A percentile compares a stretch with the other conserved stretches of the same genome.
Evolutionary conservation across 2,797 vertebrate genomes (phyloP).

Genomic region (Coendou prehensilis): DNA sequence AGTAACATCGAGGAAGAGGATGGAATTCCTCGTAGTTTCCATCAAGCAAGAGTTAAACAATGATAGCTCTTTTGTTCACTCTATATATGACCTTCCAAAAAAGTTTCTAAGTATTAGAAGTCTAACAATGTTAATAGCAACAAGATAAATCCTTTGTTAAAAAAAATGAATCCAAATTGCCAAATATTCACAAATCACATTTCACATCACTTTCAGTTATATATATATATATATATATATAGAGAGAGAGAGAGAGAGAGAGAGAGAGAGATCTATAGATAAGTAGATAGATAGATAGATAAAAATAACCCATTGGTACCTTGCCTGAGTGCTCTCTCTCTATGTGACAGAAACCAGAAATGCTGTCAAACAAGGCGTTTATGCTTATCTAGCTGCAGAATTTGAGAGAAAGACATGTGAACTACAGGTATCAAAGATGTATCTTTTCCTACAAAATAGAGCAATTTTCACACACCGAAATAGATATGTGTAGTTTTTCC

Average conservation of each 20-base stretch:
- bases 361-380: neutral
- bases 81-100: slow-evolving; percentile 41
- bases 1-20: slow-evolving; percentile 1
- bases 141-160: slow-evolving; percentile 16
- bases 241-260: no score
- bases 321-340: neutral
- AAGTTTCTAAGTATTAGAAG: slow-evolving; percentile 54
- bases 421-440: slow-evolving; percentile 18
- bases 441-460: slow-evolving; percentile 36
- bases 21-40: slow-evolving; percentile 13
- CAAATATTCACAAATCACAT: slow-evolving; percentile 51
- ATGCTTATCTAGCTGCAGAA: slow-evolving; percentile 51
- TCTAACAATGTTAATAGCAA: slow-evolving; percentile 52
- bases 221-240: no score
- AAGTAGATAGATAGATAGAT: no score
- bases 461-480: neutral
- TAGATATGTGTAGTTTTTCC: slow-evolving; percentile 21
- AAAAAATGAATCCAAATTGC: slow-evolving; percentile 8
- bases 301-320: neutral
- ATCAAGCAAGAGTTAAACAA: slow-evolving; percentile 15
- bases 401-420: slow-evolving; percentile 55
- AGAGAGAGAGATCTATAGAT: no score
- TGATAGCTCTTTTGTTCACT: slow-evolving; percentile 59
- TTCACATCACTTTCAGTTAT: neutral
- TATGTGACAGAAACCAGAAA: slow-evolving; percentile 32